A percentile compares a stretch with the other conserved stretches of the same genome.
Conservation (phyloP, 2,113 vertebrate species). For the Ursus arctos region DNA sequence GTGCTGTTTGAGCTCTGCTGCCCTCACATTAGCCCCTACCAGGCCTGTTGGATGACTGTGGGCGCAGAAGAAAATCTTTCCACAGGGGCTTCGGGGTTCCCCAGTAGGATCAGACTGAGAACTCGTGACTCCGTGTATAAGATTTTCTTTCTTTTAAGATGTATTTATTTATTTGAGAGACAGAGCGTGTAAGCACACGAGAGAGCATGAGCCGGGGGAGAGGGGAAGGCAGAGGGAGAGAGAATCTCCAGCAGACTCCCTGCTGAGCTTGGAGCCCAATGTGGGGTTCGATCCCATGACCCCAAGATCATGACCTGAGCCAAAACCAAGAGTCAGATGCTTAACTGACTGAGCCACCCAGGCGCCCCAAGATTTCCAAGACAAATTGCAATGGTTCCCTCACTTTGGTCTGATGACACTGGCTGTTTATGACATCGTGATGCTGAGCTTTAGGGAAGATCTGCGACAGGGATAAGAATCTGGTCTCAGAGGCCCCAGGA, state of each 20-base stretch:
- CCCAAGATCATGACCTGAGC: not conserved
- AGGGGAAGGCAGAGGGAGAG: not conserved
- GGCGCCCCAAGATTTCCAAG: not conserved
- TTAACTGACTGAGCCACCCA: not conserved
- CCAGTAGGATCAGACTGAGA: not conserved
- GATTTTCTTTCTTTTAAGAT: not conserved
- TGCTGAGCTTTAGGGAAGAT: slow-evolving; percentile 1
- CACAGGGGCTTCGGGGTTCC: not conserved
- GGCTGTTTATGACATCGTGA: not conserved
- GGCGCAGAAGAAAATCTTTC: not conserved
- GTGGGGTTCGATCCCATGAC: not conserved
- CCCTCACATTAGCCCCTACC: not conserved
- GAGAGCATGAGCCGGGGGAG: not conserved
- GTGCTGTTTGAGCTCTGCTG: not conserved
- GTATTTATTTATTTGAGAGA: not conserved
- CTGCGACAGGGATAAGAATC: slow-evolving; percentile 34
- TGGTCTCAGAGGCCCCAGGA: not conserved
- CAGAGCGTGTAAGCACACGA: not conserved
- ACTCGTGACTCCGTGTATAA: not conserved
- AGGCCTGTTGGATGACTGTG: not conserved
- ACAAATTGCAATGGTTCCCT: slow-evolving; percentile 2
- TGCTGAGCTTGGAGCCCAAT: not conserved
- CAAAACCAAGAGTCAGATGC: not conserved
- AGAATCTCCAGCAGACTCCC: not conserved
- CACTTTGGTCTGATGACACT: not conserved